Evolutionary conservation across 2,888 invertebrate species (phyloP).

Genomic region (Aquatica leii): DNA sequence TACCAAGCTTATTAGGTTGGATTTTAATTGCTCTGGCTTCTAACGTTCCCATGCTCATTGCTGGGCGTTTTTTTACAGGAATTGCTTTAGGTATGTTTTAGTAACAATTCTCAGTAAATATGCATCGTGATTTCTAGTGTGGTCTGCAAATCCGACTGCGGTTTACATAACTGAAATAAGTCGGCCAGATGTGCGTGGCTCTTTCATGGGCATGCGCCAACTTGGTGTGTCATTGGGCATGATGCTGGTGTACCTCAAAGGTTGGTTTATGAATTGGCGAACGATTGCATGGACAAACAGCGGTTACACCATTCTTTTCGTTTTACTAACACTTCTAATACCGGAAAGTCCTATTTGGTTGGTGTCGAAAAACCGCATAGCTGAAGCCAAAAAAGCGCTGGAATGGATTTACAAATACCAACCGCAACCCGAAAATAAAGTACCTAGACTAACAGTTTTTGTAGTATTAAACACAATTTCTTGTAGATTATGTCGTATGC

Average conservation of each 20-base stretch:
- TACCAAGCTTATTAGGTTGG: constrained; percentile 65
- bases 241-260: constrained; percentile 61
- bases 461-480: constrained; percentile 45
- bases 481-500: constrained; percentile 57
- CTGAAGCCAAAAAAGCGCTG: constrained; percentile 63
- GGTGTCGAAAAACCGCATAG: constrained; percentile 63
- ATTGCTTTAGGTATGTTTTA: constrained; percentile 59
- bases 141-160: constrained; percentile 67
- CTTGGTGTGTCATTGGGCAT: constrained; percentile 48
- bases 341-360: constrained; percentile 69
- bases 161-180: constrained; percentile 69
- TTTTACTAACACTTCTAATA: constrained; percentile 61
- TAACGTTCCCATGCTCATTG: constrained; percentile 62
- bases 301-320: constrained; percentile 62
- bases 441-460: constrained; percentile 48
- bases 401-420: constrained; percentile 56
- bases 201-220: constrained; percentile 66
- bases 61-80: constrained; percentile 64
- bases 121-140: constrained; percentile 52
- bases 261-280: constrained; percentile 65
- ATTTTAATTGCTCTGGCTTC: constrained; percentile 62
- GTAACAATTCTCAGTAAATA: not conserved
- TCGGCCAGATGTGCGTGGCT: constrained; percentile 66
- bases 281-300: constrained; percentile 64
- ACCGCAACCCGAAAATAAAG: constrained; percentile 59